Percentiles rank a stretch among this genome's conserved stretches.
phyloP scores from a whole-genome alignment of 2,888 invertebrate species.

The Neoaliturus tenellus region DNA sequence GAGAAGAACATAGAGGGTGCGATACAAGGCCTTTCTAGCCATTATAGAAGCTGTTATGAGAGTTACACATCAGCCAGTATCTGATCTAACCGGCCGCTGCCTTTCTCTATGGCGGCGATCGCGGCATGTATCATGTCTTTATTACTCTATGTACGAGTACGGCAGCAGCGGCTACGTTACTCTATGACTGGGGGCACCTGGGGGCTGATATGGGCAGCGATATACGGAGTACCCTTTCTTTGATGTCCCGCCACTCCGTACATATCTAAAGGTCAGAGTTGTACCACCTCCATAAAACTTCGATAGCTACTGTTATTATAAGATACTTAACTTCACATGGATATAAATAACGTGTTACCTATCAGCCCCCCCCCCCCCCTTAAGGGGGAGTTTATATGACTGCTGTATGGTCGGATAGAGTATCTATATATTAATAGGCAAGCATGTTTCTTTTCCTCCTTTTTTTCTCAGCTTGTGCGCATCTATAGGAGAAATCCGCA shows the following conservation, averaged over 20 bases:
- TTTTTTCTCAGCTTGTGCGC: too few relatives aligned
- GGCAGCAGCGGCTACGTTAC: background rate
- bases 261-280: background rate
- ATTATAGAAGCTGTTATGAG: background rate
- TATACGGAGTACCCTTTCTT: background rate
- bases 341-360: too few relatives aligned
- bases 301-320: background rate
- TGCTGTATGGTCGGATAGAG: too few relatives aligned
- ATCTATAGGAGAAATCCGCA: too few relatives aligned
- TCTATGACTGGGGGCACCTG: too few relatives aligned
- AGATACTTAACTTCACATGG: too few relatives aligned
- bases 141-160: constrained; percentile 15
- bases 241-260: background rate
- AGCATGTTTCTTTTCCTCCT: too few relatives aligned
- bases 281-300: background rate
- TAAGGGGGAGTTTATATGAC: too few relatives aligned
- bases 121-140: constrained; percentile 16
- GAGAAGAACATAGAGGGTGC: background rate
- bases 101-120: constrained; percentile 12
- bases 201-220: background rate
- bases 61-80: background rate
- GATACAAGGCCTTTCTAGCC: background rate
- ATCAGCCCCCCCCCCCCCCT: too few relatives aligned
- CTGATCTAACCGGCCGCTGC: background rate
- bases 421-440: too few relatives aligned